Percentiles rank a stretch among this genome's conserved stretches.
phyloP scores from a whole-genome alignment of 2,888 invertebrate genomes.

The Phaedon cochleariae region DNA sequence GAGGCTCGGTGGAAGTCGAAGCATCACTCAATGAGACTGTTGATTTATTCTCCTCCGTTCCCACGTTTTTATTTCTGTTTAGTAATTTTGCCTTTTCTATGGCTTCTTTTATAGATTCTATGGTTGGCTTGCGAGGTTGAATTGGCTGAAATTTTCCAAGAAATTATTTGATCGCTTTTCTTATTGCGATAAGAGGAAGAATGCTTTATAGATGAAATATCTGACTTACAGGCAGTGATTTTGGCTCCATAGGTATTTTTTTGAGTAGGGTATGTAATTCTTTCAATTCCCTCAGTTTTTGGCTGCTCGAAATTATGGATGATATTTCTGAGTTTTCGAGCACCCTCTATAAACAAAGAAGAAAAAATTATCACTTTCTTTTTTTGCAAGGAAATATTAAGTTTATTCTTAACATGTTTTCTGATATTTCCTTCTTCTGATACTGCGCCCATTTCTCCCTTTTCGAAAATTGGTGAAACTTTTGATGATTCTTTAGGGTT shows the following conservation, averaged over 20 bases:
- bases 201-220: no score
- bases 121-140: conserved; percentile 28
- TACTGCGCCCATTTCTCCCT: not conserved
- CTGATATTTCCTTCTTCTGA: not conserved
- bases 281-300: conserved; percentile 9
- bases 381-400: no score
- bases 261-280: not conserved
- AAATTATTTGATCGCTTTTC: no score
- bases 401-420: no score
- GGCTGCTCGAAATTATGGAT: conserved; percentile 11
- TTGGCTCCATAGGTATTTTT: not conserved
- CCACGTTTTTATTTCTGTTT: conserved; percentile 23
- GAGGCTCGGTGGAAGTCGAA: conserved; percentile 13
- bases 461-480: no score
- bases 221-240: not conserved
- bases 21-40: conserved; percentile 15
- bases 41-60: conserved; percentile 19
- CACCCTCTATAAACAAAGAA: not conserved
- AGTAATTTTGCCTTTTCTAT: conserved; percentile 22
- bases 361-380: no score
- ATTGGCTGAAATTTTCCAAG: conserved; percentile 25
- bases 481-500: no score
- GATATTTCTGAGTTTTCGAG: not conserved
- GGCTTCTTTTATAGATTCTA: conserved; percentile 28
- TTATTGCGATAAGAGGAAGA: no score